These are phyloP conservation scores for Thamnophis sirtalis DNA, from an alignment of 2,113 vertebrate genomes.

Conservation along the genomic window DNA sequence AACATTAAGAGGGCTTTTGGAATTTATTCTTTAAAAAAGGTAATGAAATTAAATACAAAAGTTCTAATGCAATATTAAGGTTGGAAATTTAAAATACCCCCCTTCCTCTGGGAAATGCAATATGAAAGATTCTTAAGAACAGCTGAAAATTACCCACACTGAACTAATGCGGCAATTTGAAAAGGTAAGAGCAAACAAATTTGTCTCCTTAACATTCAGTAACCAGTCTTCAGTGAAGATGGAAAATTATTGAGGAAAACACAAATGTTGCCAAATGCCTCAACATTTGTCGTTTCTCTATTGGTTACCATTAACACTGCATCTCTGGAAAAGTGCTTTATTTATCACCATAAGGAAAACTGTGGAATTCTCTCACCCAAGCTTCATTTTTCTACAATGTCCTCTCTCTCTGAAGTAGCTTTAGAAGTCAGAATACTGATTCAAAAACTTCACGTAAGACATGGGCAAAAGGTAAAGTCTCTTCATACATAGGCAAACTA, in stretches of 20 bases:
- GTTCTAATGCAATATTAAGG: conserved; percentile 17
- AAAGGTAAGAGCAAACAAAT: conserved; percentile 1
- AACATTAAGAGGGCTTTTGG: conserved; percentile 9
- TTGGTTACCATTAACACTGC: background rate
- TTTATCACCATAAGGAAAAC: background rate
- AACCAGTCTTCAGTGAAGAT: background rate
- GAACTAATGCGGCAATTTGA: background rate
- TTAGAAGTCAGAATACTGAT: background rate
- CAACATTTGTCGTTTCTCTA: background rate
- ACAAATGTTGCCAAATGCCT: background rate
- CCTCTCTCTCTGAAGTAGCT: background rate
- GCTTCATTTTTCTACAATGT: background rate
- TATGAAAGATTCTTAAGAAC: background rate
- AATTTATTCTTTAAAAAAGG: conserved; percentile 27
- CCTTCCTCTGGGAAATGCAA: conserved; percentile 4
- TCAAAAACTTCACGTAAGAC: background rate
- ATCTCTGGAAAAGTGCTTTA: background rate
- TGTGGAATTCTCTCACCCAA: background rate
- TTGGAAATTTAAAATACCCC: conserved; percentile 25
- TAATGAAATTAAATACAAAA: conserved; percentile 35
- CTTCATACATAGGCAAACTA: background rate
- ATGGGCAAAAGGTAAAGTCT: background rate
- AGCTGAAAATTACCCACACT: background rate
- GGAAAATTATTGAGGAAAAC: background rate
- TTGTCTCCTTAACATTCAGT: conserved; percentile 1